A percentile compares a stretch with the other conserved stretches of the same genome.
phyloP scores from a whole-genome alignment of 2,113 vertebrate genomes.

The Vidua macroura region DNA sequence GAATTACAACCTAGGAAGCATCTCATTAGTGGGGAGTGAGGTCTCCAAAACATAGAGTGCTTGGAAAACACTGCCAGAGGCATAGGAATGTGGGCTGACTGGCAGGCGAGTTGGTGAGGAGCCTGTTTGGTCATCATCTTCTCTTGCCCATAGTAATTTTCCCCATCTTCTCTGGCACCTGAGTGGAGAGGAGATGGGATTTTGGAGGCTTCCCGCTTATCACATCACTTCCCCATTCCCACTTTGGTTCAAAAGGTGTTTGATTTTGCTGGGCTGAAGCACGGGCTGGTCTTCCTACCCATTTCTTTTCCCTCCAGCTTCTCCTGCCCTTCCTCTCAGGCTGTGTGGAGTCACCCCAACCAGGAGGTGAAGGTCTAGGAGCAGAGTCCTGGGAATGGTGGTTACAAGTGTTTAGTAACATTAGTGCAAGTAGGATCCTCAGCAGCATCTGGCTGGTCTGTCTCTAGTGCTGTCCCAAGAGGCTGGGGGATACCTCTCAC shows the following conservation, averaged over 20 bases:
- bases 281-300: not conserved
- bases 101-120: not conserved
- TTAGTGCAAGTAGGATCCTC: not conserved
- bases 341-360: not conserved
- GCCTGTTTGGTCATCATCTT: not conserved
- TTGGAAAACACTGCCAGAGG: not conserved
- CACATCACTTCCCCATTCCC: not conserved
- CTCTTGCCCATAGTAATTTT: not conserved
- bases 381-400: not conserved
- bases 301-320: not conserved
- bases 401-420: not conserved
- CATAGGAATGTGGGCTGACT: not conserved
- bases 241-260: not conserved
- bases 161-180: not conserved
- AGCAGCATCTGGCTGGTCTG: not conserved
- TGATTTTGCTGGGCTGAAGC: not conserved
- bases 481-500: not conserved
- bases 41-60: not conserved
- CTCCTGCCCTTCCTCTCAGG: not conserved
- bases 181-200: not conserved
- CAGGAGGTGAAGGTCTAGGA: not conserved
- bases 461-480: not conserved
- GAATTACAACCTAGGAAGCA: constrained; percentile 40
- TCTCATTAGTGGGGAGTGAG: constrained; percentile 42
- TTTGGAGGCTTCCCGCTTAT: not conserved